Conservation (phyloP, 2,113 vertebrate species). For the Upupa epops region DNA sequence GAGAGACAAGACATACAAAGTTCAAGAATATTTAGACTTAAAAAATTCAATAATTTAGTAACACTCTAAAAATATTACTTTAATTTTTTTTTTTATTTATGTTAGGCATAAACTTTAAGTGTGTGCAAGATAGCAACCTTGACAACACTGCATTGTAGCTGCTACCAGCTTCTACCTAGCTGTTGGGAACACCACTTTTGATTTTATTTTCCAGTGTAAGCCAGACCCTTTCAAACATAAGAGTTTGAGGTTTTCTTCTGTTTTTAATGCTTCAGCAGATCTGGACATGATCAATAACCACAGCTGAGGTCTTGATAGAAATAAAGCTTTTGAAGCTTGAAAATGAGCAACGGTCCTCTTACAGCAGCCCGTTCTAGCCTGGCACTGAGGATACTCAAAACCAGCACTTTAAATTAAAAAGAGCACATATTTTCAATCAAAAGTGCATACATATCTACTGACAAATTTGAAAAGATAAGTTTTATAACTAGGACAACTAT, state of each 20-base stretch:
- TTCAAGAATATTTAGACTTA: background rate
- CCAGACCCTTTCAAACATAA: background rate
- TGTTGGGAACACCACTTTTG: background rate
- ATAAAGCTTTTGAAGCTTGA: slow-evolving; percentile 31
- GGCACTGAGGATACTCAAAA: background rate
- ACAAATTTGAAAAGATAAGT: background rate
- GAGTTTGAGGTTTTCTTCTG: background rate
- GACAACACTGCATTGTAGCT: background rate
- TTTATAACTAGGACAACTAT: background rate
- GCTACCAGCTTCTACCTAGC: background rate
- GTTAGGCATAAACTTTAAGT: background rate
- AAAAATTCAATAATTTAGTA: background rate
- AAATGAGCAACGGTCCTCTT: background rate
- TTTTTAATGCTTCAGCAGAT: slow-evolving; percentile 9
- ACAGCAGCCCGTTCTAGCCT: background rate
- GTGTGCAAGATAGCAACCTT: rapidly evolving
- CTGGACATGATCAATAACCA: slow-evolving; percentile 8
- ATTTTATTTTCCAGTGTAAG: background rate
- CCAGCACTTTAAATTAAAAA: background rate
- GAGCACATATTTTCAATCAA: background rate
- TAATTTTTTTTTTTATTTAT: background rate
- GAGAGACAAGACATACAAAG: background rate
- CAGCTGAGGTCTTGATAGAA: slow-evolving; percentile 14
- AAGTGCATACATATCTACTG: background rate
- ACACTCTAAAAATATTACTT: background rate